Percentiles rank a stretch among this genome's conserved stretches.
Conservation (phyloP, 2,888 invertebrate species). For the Nineta flava region DNA sequence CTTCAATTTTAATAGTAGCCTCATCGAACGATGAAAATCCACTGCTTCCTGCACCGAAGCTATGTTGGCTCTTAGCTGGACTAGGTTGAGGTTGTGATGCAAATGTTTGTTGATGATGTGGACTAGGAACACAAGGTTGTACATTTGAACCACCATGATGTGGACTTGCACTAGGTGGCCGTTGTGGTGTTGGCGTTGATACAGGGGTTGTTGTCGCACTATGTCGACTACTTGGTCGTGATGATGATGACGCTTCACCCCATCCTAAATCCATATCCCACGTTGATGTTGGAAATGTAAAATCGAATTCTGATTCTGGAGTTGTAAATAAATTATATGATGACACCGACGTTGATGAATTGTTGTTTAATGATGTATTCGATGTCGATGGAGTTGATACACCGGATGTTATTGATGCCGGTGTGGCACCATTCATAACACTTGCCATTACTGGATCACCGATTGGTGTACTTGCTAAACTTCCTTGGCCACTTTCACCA, state of each 20-base stretch:
- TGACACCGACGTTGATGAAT: conserved; percentile 7
- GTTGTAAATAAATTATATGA: conserved; percentile 8
- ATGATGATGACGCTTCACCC: conserved; percentile 16
- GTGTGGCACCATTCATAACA: conserved; percentile 44
- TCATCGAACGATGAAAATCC: conserved; percentile 45
- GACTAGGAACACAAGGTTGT: conserved; percentile 26
- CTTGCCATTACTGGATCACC: conserved; percentile 62
- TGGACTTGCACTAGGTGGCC: conserved; percentile 33
- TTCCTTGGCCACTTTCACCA: conserved; percentile 23
- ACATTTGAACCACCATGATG: conserved; percentile 23
- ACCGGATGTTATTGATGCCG: conserved; percentile 13
- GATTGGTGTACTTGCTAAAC: conserved; percentile 28
- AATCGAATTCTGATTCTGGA: conserved; percentile 18
- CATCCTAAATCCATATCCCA: conserved; percentile 33
- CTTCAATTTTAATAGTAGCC: conserved; percentile 29
- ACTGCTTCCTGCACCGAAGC: conserved; percentile 28
- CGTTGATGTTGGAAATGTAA: conserved; percentile 42
- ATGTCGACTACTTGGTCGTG: conserved; percentile 47
- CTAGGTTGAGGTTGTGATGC: conserved; percentile 24
- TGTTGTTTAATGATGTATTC: not conserved
- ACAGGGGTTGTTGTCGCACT: conserved; percentile 41
- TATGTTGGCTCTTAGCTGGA: conserved; percentile 27
- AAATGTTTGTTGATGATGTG: not conserved
- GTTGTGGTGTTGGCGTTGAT: conserved; percentile 40
- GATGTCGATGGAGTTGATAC: conserved; percentile 13